Evolutionary conservation across 2,113 vertebrate genomes (phyloP), one percentile per base, ranked within the genome.

Genomic region (Leucopsar rothschildi): DNA sequence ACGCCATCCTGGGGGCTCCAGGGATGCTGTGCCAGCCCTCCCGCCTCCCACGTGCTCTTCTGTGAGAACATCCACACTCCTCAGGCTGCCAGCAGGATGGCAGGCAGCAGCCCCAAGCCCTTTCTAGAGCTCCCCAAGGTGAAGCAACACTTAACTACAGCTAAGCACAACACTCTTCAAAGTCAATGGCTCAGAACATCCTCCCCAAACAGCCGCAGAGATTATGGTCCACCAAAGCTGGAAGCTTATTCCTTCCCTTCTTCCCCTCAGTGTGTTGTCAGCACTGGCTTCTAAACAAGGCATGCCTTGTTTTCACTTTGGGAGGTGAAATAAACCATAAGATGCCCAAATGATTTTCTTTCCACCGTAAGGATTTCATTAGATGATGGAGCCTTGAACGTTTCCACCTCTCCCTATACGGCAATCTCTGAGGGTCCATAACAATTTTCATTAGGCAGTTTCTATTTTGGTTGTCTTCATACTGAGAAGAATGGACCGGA

Each of bases 1-100:
- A 9, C 21, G 3, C 53, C 37, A 92, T 68, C 23, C 45, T 0
- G 0, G 0, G 3, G 50, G 40, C 64, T 86, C n/a, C 52, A 63
- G 56, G 39, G 53, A 71, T 22, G 53, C 52, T 7, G 2, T 28
- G 49, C 60, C 45, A 65, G 70, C 8, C 22, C 37, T 31, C 33
- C 0, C 28, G 60, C 31, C n/a, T 73, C 65, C 13, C 49, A 82
- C 0, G 0, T 27, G 33, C 39, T 56, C 39, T 56, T 47, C 39
- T 75, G 33, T 2, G 2, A 73, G 39, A 35, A 91, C 10, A 72
- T 27, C 35, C 44, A 83, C 31, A 56, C 9, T 35, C 35, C 8
- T 63, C 2, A 33, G 20, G 45, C 45, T 47, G 35, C 27, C 57
- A 29, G 49, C 24, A 82, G 56, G 14, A 72, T 21, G 28, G 39